Percentiles rank a stretch among this genome's conserved stretches.
These are phyloP conservation scores for Chrysogorgia sp. DNA, from an alignment of 92 coral and sea anemone genomes.

Conservation along the genomic window DNA sequence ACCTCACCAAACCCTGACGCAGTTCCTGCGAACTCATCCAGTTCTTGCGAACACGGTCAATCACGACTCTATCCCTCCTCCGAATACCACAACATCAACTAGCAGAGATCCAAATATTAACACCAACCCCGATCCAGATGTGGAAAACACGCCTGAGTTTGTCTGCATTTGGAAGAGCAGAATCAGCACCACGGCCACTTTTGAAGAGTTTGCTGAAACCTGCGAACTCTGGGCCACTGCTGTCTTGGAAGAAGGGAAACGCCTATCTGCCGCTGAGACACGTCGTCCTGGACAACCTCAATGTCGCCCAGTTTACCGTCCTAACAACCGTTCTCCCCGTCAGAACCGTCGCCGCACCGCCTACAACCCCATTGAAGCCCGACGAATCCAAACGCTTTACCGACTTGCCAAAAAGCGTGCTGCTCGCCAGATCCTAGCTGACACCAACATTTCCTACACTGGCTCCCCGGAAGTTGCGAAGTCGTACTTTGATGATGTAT, in stretches of 20 bases:
- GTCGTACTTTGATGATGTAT: background rate
- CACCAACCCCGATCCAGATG: background rate
- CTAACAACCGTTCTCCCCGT: background rate
- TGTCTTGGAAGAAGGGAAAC: background rate
- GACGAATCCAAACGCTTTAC: background rate
- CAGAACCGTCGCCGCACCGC: background rate
- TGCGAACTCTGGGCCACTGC: background rate
- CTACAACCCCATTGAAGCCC: constrained; percentile 4
- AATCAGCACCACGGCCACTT: background rate
- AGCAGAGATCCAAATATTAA: background rate
- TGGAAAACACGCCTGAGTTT: constrained; percentile 4
- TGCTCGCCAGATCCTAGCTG: background rate
- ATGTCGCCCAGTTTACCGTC: background rate
- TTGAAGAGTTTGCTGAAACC: background rate
- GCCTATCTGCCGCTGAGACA: background rate
- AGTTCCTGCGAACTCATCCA: too few relatives aligned
- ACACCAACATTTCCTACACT: background rate
- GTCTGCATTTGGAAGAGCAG: background rate
- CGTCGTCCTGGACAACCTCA: background rate
- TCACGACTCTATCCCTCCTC: background rate
- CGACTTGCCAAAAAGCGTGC: constrained; percentile 20
- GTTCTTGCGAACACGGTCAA: too few relatives aligned
- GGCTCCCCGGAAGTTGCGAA: constrained; percentile 4
- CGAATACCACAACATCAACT: background rate
- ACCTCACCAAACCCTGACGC: too few relatives aligned